These are phyloP conservation scores for Calameuta filiformis DNA, from an alignment of 2,888 invertebrate genomes.

Conservation along the genomic window DNA sequence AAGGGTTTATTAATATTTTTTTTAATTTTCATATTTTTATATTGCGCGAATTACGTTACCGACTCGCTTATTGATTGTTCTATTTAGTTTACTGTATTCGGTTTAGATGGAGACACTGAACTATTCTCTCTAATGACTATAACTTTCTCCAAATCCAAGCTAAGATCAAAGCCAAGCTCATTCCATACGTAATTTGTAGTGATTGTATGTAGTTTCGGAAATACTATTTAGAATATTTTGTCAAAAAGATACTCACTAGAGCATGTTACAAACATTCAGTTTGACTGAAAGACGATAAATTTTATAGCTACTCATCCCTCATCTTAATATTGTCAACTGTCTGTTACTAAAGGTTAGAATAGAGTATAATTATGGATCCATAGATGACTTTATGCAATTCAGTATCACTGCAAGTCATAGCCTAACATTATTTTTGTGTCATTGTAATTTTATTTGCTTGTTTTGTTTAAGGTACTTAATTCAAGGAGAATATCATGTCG, in stretches of 20 bases:
- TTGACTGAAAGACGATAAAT: neutral
- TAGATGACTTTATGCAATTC: neutral
- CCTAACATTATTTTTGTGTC: neutral
- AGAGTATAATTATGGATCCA: neutral
- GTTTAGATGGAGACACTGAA: neutral
- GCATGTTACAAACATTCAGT: neutral
- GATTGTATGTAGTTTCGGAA: neutral
- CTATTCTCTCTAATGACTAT: neutral
- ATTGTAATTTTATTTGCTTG: neutral
- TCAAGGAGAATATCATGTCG: conserved; percentile 44
- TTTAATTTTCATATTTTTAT: neutral
- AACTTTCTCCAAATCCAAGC: neutral
- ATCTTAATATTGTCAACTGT: neutral
- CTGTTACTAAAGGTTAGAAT: neutral
- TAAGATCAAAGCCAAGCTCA: neutral
- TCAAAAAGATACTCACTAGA: neutral
- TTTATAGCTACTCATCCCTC: neutral
- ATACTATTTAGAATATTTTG: neutral
- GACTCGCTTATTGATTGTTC: neutral
- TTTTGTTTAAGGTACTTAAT: neutral
- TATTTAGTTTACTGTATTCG: neutral
- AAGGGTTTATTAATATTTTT: neutral
- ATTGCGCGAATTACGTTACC: neutral
- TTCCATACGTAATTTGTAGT: neutral
- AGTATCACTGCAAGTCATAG: neutral